Base-by-base conservation (phyloP, 2,797 vertebrate species). In the Parauchenoglanis ngamensis region DNA sequence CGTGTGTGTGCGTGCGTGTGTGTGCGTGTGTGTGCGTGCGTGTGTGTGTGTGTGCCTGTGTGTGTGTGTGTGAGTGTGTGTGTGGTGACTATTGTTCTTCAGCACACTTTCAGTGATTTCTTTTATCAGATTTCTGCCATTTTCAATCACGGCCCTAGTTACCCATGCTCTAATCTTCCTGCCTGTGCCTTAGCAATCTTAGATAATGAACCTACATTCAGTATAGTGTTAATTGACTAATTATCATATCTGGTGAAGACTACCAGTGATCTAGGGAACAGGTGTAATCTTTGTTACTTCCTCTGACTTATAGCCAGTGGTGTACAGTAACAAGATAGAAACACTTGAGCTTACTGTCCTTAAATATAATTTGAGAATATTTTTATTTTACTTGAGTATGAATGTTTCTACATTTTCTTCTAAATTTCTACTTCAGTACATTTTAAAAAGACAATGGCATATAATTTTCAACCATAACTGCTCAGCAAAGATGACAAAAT, bases 151-250 rank as follows among this genome's bases (percentile, higher is more conserved):
- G 86, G 83, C n/a, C 75, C 75, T 89, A 75, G 65, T 83, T 59
- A 76, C 78, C 77, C 57, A 23, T 4, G 8, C 78, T 84, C 79
- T 88, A 87, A 90, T 92, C 88, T 89, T 73, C 61, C 70, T 56
- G 75, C 84, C 83, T 91, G 84, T 89, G 85, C 85, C 76, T 73
- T 77, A 87, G 85, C 6, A 2, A 85, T 40, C 31, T 59, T 70
- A 85, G 90, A 92, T 89, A 91, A 92, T 87, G 84, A 90, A 89
- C 72, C 77, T 90, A 88, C 86, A 90, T 86, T 84, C 88, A 83
- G 79, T 82, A 92, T 91, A 88, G 75, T 82, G 89, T 92, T 93
- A 92, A 92, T 91, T 91, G 88, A 81, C 90, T 92, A 92, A 93
- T 93, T 93, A 93, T 89, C 83, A 87, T 87, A 67, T 81, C 88